Evolutionary conservation across 2,888 invertebrate species (phyloP).

Genomic region (Malthinus seriepunctatus): DNA sequence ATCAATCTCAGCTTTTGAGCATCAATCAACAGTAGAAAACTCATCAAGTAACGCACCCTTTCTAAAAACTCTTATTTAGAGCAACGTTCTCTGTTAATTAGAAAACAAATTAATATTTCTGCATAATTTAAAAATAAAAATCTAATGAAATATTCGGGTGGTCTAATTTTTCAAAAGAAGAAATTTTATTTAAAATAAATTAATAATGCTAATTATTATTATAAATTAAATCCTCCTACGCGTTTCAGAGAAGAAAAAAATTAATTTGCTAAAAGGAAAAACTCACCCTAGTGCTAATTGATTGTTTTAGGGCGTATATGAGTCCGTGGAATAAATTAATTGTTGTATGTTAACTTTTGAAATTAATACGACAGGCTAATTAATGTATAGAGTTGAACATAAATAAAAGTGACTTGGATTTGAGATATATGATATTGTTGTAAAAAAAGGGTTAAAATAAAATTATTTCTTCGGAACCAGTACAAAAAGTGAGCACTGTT

Average conservation of each 20-base stretch:
- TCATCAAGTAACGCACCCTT: too few species aligned
- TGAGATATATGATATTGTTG: slow-evolving; percentile 22
- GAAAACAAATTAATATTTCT: too few species aligned
- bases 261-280: slow-evolving; percentile 20
- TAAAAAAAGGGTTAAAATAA: slow-evolving; percentile 15
- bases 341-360: slow-evolving; percentile 37
- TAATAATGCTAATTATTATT: slow-evolving; percentile 4
- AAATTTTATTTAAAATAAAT: slow-evolving; percentile 5
- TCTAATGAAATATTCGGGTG: slow-evolving; percentile 25
- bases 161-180: slow-evolving; percentile 23
- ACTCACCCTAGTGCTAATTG: slow-evolving; percentile 37
- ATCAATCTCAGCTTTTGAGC: too few species aligned
- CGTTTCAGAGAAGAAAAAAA: not conserved
- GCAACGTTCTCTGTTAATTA: too few species aligned
- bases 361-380: slow-evolving; percentile 40
- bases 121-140: too few species aligned
- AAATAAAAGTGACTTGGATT: slow-evolving; percentile 31
- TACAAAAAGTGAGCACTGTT: too few species aligned
- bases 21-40: too few species aligned
- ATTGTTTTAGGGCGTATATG: slow-evolving; percentile 36
- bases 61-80: too few species aligned
- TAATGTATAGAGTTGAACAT: slow-evolving; percentile 35
- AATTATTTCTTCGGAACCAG: not conserved
- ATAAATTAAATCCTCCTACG: slow-evolving; percentile 1
- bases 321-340: slow-evolving; percentile 35